Base-by-base conservation (phyloP, 2,113 vertebrate species). In the Nibea coibor region DNA sequence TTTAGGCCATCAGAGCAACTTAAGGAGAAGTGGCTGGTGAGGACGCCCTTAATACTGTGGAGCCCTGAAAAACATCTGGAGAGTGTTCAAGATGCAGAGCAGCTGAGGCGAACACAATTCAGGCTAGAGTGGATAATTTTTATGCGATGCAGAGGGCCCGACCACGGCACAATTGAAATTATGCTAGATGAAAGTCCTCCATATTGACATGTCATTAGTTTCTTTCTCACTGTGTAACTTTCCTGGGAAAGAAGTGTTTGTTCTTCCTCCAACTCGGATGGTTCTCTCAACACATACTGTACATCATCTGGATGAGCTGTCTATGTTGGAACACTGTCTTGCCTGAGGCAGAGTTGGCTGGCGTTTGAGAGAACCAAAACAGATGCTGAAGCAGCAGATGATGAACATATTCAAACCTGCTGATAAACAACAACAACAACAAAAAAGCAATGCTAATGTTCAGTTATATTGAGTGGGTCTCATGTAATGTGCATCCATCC, bases 371-470 rank as follows among this genome's bases (percentile, higher is more conserved):
- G 56, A 74, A 19, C 14, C 24, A 14, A 72, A 64, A 59, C 63
- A 74, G 31, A 75, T 74, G 74, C 71, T 51, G 65, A 66, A 51
- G 45, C 56, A 78, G 70, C 65, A 65, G 45, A 75, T 68, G 59
- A 80, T 35, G 47, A 83, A 64, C 62, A 50, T 47, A 56, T 64
- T 48, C 4, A 61, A 75, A 62, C 66, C 45, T 78, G 75, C 45
- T 57, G 12, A 72, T 43, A 43, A 53, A 68, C 28, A 39, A 72
- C 24, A 26, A 26, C 24, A 26, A 26, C 24, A 26, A 26, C 24
- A 35, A 35, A 65, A 78, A 16, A 39, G 2, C 47, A 66, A 24
- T 17, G 11, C 26, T 4, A 16, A 70, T 61, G 26, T 20, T 22
- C n/a, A 10, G 1, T 61, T 45, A 48, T n/a, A 53, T 5, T 66